Evolutionary conservation across 2,797 vertebrate species (phyloP).

Genomic region (Chrysocyon brachyurus): DNA sequence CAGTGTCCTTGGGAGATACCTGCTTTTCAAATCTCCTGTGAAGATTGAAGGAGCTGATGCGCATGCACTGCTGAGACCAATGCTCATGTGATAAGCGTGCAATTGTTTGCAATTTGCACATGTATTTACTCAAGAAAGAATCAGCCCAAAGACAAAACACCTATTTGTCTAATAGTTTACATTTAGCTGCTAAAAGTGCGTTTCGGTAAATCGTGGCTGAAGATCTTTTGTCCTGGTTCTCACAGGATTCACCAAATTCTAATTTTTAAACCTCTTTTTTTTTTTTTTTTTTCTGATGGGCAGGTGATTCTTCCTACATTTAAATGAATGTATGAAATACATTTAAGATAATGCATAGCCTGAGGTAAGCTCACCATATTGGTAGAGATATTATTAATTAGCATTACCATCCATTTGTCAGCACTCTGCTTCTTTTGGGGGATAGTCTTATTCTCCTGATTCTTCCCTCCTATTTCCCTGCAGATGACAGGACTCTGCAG

Average conservation of each 20-base stretch:
- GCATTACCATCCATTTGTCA: background rate
- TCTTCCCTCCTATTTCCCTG: background rate
- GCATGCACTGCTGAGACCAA: background rate
- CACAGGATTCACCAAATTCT: background rate
- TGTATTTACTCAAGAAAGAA: conserved; percentile 57
- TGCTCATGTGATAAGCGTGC: background rate
- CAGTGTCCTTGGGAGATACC: background rate
- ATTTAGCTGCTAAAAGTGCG: background rate
- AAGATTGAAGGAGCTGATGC: background rate
- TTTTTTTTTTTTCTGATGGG: background rate
- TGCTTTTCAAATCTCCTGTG: background rate
- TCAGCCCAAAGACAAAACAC: background rate
- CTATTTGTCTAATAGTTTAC: conserved; percentile 17
- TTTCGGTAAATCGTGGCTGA: conserved; percentile 30
- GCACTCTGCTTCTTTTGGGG: background rate
- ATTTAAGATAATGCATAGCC: background rate
- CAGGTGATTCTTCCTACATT: background rate
- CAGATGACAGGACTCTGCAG: background rate
- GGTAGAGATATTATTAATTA: background rate
- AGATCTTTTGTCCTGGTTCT: background rate
- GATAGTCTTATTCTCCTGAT: background rate
- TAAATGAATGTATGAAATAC: background rate
- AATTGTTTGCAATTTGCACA: background rate
- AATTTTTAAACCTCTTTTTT: background rate
- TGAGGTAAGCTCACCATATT: background rate